A percentile compares a stretch with the other conserved stretches of the same genome.
phyloP scores from a whole-genome alignment of 2,113 vertebrate species.

The Narcine bancroftii region DNA sequence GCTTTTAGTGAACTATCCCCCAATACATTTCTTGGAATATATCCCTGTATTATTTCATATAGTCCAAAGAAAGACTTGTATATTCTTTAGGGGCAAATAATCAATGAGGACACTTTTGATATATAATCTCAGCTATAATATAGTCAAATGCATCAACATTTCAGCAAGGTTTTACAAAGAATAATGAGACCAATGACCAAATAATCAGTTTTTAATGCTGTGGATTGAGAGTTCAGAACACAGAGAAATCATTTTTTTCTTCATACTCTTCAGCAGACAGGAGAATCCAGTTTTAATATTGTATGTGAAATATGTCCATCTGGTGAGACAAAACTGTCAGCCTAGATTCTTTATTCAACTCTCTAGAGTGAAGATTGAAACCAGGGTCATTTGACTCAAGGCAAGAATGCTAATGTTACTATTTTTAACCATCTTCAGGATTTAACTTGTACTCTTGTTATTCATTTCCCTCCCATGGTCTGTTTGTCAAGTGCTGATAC shows the following conservation, averaged over 20 bases:
- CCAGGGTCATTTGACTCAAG: background rate
- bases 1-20: background rate
- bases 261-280: background rate
- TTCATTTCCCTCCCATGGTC: background rate
- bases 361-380: background rate
- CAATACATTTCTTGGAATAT: background rate
- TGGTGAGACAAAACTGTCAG: background rate
- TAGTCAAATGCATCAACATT: background rate
- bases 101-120: background rate
- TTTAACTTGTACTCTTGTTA: background rate
- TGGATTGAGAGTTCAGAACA: background rate
- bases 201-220: background rate
- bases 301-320: background rate
- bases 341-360: background rate
- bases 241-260: background rate
- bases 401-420: background rate
- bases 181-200: background rate
- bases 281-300: background rate
- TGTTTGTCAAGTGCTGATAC: background rate
- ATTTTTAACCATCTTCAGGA: background rate
- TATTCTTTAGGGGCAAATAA: background rate
- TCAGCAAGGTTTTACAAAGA: background rate
- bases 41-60: background rate
- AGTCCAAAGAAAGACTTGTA: background rate
- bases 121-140: background rate